Percentiles rank a stretch among this genome's conserved stretches.
Conservation (phyloP, 1,140 invertebrate genomes). For the Drosophila littoralis region DNA sequence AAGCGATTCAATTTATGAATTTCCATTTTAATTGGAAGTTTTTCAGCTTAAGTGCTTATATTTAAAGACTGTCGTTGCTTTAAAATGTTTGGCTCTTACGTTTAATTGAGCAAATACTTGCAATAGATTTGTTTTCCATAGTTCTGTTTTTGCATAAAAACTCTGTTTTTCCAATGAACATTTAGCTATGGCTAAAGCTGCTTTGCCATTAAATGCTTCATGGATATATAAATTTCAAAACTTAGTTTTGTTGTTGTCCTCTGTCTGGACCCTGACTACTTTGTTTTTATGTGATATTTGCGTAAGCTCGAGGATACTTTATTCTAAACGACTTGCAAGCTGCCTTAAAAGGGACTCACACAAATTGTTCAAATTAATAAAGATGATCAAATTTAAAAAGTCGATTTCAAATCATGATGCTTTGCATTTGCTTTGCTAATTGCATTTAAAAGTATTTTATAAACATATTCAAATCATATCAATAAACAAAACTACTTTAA, state of each 20-base stretch:
- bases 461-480: background rate
- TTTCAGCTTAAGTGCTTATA: conserved; percentile 21
- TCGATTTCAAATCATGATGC: too few relatives aligned
- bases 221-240: conserved; percentile 55
- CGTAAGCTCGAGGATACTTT: too few relatives aligned
- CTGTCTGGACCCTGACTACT: conserved; percentile 7
- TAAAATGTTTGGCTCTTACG: background rate
- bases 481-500: background rate
- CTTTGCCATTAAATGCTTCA: conserved; percentile 40
- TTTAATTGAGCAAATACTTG: conserved; percentile 5
- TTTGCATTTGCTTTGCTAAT: too few relatives aligned
- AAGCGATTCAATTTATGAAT: conserved; percentile 56
- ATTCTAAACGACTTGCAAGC: too few relatives aligned
- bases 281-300: background rate
- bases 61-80: background rate
- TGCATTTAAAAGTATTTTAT: too few relatives aligned
- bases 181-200: background rate
- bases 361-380: too few relatives aligned
- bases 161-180: conserved; percentile 17
- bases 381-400: too few relatives aligned
- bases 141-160: conserved; percentile 10
- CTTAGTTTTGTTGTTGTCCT: conserved; percentile 29
- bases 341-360: background rate
- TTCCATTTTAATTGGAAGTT: conserved; percentile 58
- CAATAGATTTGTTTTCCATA: conserved; percentile 7